Conservation (phyloP, 1,140 invertebrate species). For the Tenebrio molitor region DNA sequence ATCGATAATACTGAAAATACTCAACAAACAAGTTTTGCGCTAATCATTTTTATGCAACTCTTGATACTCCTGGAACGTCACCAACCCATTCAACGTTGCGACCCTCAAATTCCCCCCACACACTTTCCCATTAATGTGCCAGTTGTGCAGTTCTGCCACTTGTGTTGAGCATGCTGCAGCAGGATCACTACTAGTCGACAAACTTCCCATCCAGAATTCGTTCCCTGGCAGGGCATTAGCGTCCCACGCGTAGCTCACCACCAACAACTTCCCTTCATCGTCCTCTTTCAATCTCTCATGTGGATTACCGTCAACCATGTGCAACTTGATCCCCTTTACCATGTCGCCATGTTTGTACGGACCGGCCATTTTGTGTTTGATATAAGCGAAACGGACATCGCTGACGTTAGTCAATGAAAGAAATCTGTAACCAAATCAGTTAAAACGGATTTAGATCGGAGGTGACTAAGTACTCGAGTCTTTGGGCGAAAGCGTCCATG, state of each 20-base stretch:
- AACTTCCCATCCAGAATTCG: slow-evolving; percentile 69
- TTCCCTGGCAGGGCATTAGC: slow-evolving; percentile 77
- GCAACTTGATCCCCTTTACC: slow-evolving; percentile 49
- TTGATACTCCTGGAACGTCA: slow-evolving; percentile 43
- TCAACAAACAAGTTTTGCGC: no score
- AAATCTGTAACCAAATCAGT: slow-evolving; percentile 42
- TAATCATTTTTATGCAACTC: slow-evolving; percentile 15
- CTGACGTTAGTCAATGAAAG: slow-evolving; percentile 59
- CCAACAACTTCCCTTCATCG: slow-evolving; percentile 68
- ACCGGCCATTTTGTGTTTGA: slow-evolving; percentile 43
- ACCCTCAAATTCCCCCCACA: slow-evolving; percentile 53
- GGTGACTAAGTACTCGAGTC: slow-evolving; percentile 59
- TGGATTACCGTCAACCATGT: slow-evolving; percentile 40
- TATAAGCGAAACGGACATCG: slow-evolving; percentile 64
- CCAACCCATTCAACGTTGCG: slow-evolving; percentile 48
- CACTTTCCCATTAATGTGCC: slow-evolving; percentile 68
- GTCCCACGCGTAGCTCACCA: slow-evolving; percentile 78
- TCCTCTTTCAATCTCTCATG: slow-evolving; percentile 28
- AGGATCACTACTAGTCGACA: slow-evolving; percentile 72
- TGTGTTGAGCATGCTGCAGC: slow-evolving; percentile 74
- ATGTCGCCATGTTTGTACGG: slow-evolving; percentile 30
- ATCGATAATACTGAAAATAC: no score
- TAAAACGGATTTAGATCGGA: not conserved
- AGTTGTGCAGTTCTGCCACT: slow-evolving; percentile 72
- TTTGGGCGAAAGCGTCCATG: slow-evolving; percentile 63